Conservation (phyloP, 2,113 vertebrate genomes). For the Malurus alboscapulatus region DNA sequence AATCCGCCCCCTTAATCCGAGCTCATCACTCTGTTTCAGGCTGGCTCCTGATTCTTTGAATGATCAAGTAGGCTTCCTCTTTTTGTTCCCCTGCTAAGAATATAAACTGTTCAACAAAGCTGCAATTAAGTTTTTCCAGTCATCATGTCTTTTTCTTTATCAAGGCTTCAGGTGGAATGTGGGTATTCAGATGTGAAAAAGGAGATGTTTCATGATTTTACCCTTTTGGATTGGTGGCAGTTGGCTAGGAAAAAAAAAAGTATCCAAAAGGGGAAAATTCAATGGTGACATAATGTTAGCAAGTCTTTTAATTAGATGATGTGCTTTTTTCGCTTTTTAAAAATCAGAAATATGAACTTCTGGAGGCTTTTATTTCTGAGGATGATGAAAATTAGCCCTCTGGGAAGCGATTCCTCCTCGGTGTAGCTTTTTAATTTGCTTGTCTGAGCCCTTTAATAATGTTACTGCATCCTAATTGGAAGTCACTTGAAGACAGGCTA, state of each 20-base stretch:
- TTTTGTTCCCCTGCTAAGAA: not conserved
- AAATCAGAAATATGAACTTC: not conserved
- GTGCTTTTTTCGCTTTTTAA: not conserved
- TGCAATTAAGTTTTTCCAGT: slow-evolving; percentile 15
- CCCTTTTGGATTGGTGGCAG: not conserved
- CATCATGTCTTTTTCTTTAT: not conserved
- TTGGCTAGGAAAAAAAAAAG: not conserved
- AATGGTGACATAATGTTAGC: not conserved
- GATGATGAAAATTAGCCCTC: slow-evolving; percentile 23
- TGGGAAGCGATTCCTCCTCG: not conserved
- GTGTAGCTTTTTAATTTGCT: slow-evolving; percentile 23
- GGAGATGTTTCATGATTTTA: not conserved
- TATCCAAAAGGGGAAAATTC: not conserved
- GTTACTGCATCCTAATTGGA: slow-evolving; percentile 39
- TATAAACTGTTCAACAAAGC: not conserved
- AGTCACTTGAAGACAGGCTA: slow-evolving; percentile 19
- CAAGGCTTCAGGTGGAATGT: not conserved
- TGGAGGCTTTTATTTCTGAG: not conserved
- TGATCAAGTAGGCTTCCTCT: slow-evolving; percentile 21
- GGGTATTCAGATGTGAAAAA: not conserved
- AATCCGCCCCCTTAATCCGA: not conserved
- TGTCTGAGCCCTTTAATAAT: not conserved
- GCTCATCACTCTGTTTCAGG: not conserved
- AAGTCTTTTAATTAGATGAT: not conserved
- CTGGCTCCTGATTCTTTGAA: slow-evolving; percentile 2